Evolutionary conservation across 2,888 invertebrate genomes (phyloP), one percentile per base, ranked within the genome.

Genomic region (Leptinotarsa juncta): DNA sequence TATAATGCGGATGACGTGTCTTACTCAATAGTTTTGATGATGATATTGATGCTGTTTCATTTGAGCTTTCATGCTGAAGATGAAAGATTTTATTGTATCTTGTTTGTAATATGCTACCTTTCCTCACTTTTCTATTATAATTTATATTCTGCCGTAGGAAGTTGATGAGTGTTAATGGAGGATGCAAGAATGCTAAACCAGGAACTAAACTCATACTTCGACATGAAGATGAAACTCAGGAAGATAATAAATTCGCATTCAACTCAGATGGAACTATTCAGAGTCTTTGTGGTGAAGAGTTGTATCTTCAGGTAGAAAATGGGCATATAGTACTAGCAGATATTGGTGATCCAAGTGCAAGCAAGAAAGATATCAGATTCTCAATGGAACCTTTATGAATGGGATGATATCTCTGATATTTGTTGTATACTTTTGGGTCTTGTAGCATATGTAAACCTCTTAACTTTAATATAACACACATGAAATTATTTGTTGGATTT

Each of bases 211-310:
- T 62, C 26, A 26, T 62, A 16, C 26, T 62, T 26, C 26, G 60
- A 26, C 3, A 15, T n/a, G 26, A 26, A 32, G 60, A 62, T 15
- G 60, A 16, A 32, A 2, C 32, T 23, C 26, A 62, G 26, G 60
- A 62, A 5, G 26, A 62, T 5, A 62, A 62, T 15, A 62, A 62
- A 15, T 62, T 62, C 4, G 32, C 32, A 32, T 16, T 62, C 26
- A 62, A 62, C 26, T 62, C 60, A 62, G 60, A 62, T 15, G 60
- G 60, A 26, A 62, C 60, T 3, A 26, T 62, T 16, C 60, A 62
- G 26, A 62, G 60, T 26, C 60, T 62, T 62, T 62, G 26, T 15
- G 26, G 32, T 16, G 2, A 32, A 16, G 60, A 62, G 15, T 32
- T 62, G 26, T 62, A 26, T 62, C 32, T 62, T 26, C 23, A 62